These are phyloP conservation scores for Puffinus mauretanicus DNA, from an alignment of 2,113 vertebrate species.

Conservation along the genomic window DNA sequence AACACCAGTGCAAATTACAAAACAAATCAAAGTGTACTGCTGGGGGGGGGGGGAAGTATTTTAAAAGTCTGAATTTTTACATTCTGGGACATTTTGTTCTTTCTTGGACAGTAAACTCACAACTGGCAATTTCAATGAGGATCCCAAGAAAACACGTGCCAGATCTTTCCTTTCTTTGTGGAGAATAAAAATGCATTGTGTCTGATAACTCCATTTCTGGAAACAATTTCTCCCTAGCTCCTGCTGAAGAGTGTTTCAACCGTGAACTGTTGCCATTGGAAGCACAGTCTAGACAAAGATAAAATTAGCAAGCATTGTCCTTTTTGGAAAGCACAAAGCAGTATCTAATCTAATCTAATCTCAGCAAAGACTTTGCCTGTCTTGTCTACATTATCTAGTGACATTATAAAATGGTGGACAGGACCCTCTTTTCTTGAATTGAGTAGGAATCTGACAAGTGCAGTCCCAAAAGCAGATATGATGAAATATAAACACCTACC, in stretches of 20 bases:
- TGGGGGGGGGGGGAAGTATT: background rate
- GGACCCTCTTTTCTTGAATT: background rate
- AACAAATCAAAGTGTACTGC: background rate
- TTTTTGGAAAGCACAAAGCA: background rate
- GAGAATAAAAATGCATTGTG: background rate
- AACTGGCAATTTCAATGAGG: background rate
- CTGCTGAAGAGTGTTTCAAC: background rate
- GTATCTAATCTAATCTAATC: background rate
- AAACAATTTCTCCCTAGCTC: background rate
- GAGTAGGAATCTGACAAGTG: background rate
- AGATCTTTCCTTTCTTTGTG: background rate
- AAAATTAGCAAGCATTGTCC: background rate
- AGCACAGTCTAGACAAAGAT: background rate
- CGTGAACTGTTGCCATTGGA: background rate
- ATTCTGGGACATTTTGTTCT: background rate
- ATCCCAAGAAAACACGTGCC: background rate
- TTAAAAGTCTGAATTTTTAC: background rate
- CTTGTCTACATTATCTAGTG: background rate
- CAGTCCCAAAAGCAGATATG: background rate
- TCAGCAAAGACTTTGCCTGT: background rate
- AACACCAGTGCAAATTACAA: background rate
- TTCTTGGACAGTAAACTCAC: background rate
- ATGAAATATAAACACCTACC: background rate
- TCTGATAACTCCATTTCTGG: background rate
- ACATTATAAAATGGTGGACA: background rate